Evolutionary conservation across 2,113 vertebrate species (phyloP).

Genomic region (Parus major): DNA sequence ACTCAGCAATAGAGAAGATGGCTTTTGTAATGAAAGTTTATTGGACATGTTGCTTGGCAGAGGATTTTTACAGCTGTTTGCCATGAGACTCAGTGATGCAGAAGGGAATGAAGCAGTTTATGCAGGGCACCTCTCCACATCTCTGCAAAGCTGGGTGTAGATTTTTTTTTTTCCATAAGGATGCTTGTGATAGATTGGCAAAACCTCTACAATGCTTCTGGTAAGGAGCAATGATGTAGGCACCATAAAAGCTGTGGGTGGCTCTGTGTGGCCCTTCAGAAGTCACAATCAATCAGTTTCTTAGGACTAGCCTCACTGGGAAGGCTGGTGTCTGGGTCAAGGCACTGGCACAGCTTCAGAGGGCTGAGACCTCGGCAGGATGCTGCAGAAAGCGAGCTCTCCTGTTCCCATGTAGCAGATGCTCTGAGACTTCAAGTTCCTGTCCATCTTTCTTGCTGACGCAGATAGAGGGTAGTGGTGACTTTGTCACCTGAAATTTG

Average conservation of each 20-base stretch:
- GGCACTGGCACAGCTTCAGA: not conserved
- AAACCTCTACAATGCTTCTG: not conserved
- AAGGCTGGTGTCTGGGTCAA: not conserved
- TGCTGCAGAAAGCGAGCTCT: not conserved
- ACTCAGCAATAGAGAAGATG: not conserved
- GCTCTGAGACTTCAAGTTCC: constrained; percentile 1
- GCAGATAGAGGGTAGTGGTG: not conserved
- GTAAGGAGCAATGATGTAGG: not conserved
- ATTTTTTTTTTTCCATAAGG: not conserved
- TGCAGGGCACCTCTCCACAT: not conserved
- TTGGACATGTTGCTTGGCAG: not conserved
- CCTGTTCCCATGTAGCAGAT: constrained; percentile 7
- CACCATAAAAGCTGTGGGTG: not conserved
- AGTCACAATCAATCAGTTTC: not conserved
- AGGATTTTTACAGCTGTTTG: not conserved
- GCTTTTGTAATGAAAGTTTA: not conserved
- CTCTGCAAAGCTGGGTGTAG: not conserved
- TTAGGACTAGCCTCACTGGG: not conserved
- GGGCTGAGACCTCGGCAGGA: not conserved
- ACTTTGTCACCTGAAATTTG: constrained; percentile 20
- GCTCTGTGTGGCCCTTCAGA: not conserved
- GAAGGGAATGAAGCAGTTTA: not conserved
- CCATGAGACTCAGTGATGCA: fast-evolving
- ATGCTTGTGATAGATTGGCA: too few relatives aligned
- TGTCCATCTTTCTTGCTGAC: not conserved